Percentiles rank a stretch among this genome's conserved stretches.
These are phyloP conservation scores for Poeciliopsis turneri DNA, from an alignment of 2,797 vertebrate species.

Conservation along the genomic window DNA sequence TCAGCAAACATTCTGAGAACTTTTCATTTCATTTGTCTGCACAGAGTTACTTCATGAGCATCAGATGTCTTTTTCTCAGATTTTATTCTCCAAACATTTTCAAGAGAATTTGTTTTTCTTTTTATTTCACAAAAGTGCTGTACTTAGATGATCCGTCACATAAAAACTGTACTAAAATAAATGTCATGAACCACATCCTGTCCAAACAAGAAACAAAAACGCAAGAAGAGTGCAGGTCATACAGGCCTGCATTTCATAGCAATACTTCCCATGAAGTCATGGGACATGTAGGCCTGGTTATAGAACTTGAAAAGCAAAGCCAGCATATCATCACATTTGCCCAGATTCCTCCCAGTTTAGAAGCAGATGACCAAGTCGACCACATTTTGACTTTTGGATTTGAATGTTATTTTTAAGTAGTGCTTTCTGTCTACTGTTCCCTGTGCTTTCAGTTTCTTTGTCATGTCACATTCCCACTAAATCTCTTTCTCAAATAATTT, in stretches of 20 bases:
- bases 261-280: conserved; percentile 30
- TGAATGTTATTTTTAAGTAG: conserved; percentile 37
- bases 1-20: not conserved
- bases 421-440: not conserved
- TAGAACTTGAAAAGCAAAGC: conserved; percentile 5
- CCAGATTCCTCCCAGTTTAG: conserved; percentile 7
- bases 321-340: conserved; percentile 48
- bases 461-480: not conserved
- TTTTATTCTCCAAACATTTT: not conserved
- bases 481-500: not conserved
- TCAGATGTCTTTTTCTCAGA: not conserved
- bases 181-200: conserved; percentile 46
- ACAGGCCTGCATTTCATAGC: conserved; percentile 6
- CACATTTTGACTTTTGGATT: conserved; percentile 10
- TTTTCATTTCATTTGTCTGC: no score
- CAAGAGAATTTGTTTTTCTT: not conserved
- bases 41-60: not conserved
- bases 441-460: not conserved
- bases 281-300: conserved; percentile 38
- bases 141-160: not conserved
- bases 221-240: conserved; percentile 25
- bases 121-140: not conserved
- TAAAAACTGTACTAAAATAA: conserved; percentile 34
- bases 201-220: conserved; percentile 5
- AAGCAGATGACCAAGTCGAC: conserved; percentile 20